Evolutionary conservation across 2,113 vertebrate genomes (phyloP).

Genomic region (Scophthalmus maximus): DNA sequence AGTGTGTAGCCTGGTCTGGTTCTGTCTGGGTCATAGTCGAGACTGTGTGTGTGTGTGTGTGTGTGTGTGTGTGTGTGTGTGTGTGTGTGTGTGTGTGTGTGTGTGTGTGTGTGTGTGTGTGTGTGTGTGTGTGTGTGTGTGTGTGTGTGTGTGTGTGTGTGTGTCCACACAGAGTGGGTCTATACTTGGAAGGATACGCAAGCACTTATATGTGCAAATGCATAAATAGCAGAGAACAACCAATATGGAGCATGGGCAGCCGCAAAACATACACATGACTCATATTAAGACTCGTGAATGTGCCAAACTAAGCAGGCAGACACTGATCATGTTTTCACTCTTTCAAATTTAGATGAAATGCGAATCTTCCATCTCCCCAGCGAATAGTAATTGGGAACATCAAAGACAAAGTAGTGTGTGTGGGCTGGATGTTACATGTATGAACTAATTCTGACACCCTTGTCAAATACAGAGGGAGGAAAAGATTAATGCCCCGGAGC

Average conservation of each 20-base stretch:
- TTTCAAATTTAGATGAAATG: slow-evolving; percentile 41
- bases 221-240: slow-evolving; percentile 62
- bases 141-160: slow-evolving; percentile 25
- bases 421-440: neutral
- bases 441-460: neutral
- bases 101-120: slow-evolving; percentile 27
- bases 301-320: slow-evolving; percentile 54
- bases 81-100: slow-evolving; percentile 23
- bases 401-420: slow-evolving; percentile 4
- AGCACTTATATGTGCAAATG: no score
- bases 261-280: slow-evolving; percentile 48
- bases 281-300: slow-evolving; percentile 28
- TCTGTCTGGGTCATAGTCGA: slow-evolving; percentile 72
- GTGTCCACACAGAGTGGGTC: slow-evolving; percentile 8
- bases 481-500: neutral
- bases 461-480: neutral
- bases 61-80: slow-evolving; percentile 13
- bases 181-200: neutral
- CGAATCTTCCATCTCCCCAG: slow-evolving; percentile 11
- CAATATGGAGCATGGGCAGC: slow-evolving; percentile 27
- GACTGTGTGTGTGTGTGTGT: slow-evolving; percentile 39
- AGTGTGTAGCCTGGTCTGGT: slow-evolving; percentile 73
- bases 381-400: neutral
- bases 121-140: slow-evolving; percentile 34
- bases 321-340: slow-evolving; percentile 16